Evolutionary conservation across 2,797 vertebrate genomes (phyloP), one percentile per base, ranked within the genome.

Genomic region (Sphaeramia orbicularis): DNA sequence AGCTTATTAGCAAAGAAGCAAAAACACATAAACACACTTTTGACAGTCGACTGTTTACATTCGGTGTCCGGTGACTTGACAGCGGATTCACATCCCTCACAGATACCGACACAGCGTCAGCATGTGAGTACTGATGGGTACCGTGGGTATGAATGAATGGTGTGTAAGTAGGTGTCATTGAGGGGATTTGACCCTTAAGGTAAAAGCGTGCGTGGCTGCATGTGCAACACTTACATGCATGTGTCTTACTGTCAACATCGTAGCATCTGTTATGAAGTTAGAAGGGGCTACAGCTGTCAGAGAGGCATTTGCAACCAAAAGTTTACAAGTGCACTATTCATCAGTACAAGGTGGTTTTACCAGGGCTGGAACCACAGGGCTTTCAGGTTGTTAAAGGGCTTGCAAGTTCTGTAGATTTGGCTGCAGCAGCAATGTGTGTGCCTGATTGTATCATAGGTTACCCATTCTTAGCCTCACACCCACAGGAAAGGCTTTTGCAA

Each of bases 41-140:
- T 71, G 65, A 53, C 4, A 79, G 71, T 56, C 76, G 62, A 70
- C 74, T 72, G 84, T 76, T 51, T 76, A 86, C 86, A 83, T 14
- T 80, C 71, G 84, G 87, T 74, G 84, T 90, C 87, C 79, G 70
- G 83, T 87, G 84, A 79, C 76, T 50, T 55, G 54, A 40, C 78
- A 61, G 85, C 44, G 87, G 90, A 89, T 65, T 78, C 60, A 14
- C 72, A 15, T 36, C 74, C 15, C 47, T 74, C 40, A 59, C 67
- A 48, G 79, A 66, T 40, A 61, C 70, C 74, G 38, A 37, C 62
- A 43, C 58, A 65, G 69, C 85, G 44, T 16, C 74, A 74, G 65
- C 86, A 91, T 65, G 91, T 92, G 86, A 92, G 91, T 92, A 92
- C 85, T 21, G 51, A 72, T n/a, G 58, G 13, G 11, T 12, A 42